Base-by-base conservation (phyloP, 2,113 vertebrate genomes). In the Notiomystis cincta region DNA sequence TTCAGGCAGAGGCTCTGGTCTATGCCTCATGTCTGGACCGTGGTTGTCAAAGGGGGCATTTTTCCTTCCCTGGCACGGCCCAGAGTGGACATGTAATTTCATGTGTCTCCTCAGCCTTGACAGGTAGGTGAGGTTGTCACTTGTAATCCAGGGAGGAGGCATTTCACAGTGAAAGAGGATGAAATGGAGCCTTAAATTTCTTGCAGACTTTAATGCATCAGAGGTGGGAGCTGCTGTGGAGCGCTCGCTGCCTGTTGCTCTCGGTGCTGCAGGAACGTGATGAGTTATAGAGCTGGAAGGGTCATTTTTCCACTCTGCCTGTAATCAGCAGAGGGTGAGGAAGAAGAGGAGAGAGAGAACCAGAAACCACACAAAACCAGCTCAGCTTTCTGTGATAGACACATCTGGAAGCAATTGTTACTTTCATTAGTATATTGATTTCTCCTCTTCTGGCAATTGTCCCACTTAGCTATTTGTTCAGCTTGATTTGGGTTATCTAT, bases 151-250 rank as follows among this genome's bases (percentile, higher is more conserved):
- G 75, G 79, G 33, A 85, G 67, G 40, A 94, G 50, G 38, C 7
- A 85, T 86, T 82, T 93, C 90, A 70, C 62, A 88, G 71, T 40
- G 67, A 78, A 88, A 94, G 40, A 78, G 90, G 58, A 35, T 71
- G 79, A 94, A 93, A 90, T 40, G 56, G 54, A 94, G 75, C 78
- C 62, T 88, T 90, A 70, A 50, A 93, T 95, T 91, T 88, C 90
- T 54, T 73, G 38, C 71, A 92, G 77, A 38, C 47, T 88, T 94
- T 75, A 51, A 38, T 35, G 71, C 56, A 45, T n/a, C 42, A 37
- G 75, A 40, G 50, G 35, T 57, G 45, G 73, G 79, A 51, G 35
- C 40, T 48, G 61, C 48, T 44, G 37, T 1, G 2, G 35, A 61
- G 80, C 6, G 3, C 45, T 60, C 0, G 0, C 48, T 47, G 54